Base-by-base conservation (phyloP, 2,888 invertebrate genomes). In the Helicoverpa assulta region DNA sequence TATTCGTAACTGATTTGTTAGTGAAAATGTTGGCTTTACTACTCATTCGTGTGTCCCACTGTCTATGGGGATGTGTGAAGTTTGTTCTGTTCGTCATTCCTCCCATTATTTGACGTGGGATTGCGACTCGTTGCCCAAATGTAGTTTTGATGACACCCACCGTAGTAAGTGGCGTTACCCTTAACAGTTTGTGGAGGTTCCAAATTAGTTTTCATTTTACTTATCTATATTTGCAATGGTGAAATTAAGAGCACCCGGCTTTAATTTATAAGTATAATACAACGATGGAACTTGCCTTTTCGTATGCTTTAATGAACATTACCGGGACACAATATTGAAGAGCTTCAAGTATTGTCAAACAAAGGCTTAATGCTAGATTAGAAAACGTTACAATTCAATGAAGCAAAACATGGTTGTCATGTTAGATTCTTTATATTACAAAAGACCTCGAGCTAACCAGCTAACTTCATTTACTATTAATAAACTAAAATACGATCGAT, bases 21-120 rank as follows among this genome's bases (percentile, higher is more conserved):
- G 43, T 57, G 6, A 58, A 66, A 59, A 70, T 66, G 78, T 58
- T 83, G 10, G 53, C 26, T 14, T 51, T 26, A 1, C 40, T 8
- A 47, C 1, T 19, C 1, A 43, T 0, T 85, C 14, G 86, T 92
- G 71, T 90, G 87, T 88, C 67, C 52, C 76, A 16, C 52, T 72
- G 75, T 85, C 81, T 83, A 74, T 78, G 68, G 85, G 86, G 86
- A 85, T 85, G 83, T 86, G 90, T 89, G 88, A 91, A 93, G 93
- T 93, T 93, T 91, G 91, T 90, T 91, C 89, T 89, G 88, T 89
- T 89, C 93, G 91, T 91, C 92, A 92, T 90, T 92, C 84, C 90
- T 86, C 88, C 89, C 87, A 90, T 89, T 94, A 93, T 94, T 94
- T 94, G 93, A 94, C 88, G 89, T 93, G 91, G 92, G 93, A 93